Percentiles rank a stretch among this genome's conserved stretches.
Conservation (phyloP, 2,888 invertebrate species). For the Chymomyza procnemis region DNA sequence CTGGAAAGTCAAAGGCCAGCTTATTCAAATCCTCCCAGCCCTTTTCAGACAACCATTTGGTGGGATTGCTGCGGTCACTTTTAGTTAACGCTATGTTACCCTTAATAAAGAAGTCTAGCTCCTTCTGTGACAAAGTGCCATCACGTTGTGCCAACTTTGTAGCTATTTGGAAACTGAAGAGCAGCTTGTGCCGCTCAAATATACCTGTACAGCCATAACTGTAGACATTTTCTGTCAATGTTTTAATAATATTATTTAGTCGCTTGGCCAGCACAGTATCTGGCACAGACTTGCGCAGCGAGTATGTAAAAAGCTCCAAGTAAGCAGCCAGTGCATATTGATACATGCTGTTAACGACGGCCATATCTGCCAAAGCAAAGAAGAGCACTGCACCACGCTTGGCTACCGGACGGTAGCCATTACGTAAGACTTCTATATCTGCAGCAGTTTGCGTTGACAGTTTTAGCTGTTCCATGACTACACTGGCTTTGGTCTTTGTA, state of each 20-base stretch:
- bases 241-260: constrained; percentile 89
- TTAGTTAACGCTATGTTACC: constrained; percentile 90
- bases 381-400: constrained; percentile 92
- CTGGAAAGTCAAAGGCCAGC: constrained; percentile 84
- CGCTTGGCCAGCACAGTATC: constrained; percentile 87
- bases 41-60: constrained; percentile 85
- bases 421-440: constrained; percentile 90
- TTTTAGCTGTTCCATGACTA: constrained; percentile 89
- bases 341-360: constrained; percentile 93
- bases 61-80: constrained; percentile 83
- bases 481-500: constrained; percentile 91
- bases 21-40: constrained; percentile 92
- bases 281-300: constrained; percentile 89
- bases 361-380: constrained; percentile 94
- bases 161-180: constrained; percentile 95
- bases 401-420: constrained; percentile 91
- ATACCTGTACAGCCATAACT: constrained; percentile 95
- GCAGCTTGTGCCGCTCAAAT: constrained; percentile 92
- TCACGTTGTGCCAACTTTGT: constrained; percentile 88
- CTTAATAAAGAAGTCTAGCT: constrained; percentile 95
- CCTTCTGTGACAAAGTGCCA: constrained; percentile 82
- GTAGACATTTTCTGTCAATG: constrained; percentile 92
- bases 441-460: constrained; percentile 86
- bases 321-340: constrained; percentile 93
- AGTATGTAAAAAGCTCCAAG: constrained; percentile 89